Evolutionary conservation across 2,888 invertebrate genomes (phyloP).

Genomic region (Podabrus alpinus): DNA sequence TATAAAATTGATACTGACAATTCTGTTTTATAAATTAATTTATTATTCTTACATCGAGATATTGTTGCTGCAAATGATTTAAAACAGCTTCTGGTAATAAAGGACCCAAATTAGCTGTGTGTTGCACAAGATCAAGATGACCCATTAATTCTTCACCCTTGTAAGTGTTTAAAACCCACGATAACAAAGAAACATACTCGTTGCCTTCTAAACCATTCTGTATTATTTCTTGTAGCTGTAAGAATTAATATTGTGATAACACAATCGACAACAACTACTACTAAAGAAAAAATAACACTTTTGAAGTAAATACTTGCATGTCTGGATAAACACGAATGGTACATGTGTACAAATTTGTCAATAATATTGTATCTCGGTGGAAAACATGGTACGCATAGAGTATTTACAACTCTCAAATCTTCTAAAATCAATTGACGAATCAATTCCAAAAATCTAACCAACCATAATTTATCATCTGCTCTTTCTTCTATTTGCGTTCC

Average conservation of each 20-base stretch:
- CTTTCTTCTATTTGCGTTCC: slow-evolving; percentile 94
- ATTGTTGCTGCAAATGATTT: slow-evolving; percentile 79
- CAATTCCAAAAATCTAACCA: slow-evolving; percentile 88
- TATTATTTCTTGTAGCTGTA: slow-evolving; percentile 83
- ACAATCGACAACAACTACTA: not conserved
- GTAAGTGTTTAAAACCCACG: slow-evolving; percentile 93
- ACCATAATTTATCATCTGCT: slow-evolving; percentile 91
- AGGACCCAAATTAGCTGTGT: slow-evolving; percentile 68
- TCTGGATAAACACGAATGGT: slow-evolving; percentile 83
- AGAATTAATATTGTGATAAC: slow-evolving; percentile 11
- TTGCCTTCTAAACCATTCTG: slow-evolving; percentile 89
- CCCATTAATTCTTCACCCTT: slow-evolving; percentile 85
- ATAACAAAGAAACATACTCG: slow-evolving; percentile 91
- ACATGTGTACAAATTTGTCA: slow-evolving; percentile 89
- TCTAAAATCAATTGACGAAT: slow-evolving; percentile 86
- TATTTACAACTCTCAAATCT: slow-evolving; percentile 89
- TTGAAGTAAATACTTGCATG: slow-evolving; percentile 63
- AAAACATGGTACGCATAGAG: slow-evolving; percentile 89
- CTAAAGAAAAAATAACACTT: not conserved
- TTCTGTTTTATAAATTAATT: not conserved
- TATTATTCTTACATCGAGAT: slow-evolving; percentile 69
- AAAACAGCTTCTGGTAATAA: slow-evolving; percentile 76
- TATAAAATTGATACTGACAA: slow-evolving; percentile 45
- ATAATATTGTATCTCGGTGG: slow-evolving; percentile 94
- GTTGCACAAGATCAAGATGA: slow-evolving; percentile 72